A percentile compares a stretch with the other conserved stretches of the same genome.
Evolutionary conservation across 2,113 vertebrate genomes (phyloP).

Genomic region (Macrotis lagotis): DNA sequence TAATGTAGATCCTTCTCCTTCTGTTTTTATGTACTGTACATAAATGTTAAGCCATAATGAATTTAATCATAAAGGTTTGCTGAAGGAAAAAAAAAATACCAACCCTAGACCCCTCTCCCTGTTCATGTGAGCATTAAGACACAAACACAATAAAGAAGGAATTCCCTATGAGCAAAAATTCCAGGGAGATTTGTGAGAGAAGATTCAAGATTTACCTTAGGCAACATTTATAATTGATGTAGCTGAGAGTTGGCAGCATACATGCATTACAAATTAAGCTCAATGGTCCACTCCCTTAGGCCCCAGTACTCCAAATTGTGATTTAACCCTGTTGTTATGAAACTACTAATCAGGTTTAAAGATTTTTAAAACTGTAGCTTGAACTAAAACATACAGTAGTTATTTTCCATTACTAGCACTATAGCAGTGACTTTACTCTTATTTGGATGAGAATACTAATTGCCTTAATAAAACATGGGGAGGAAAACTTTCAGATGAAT

Average conservation of each 20-base stretch:
- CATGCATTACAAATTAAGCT: neutral
- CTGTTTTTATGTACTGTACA: neutral
- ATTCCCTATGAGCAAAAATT: neutral
- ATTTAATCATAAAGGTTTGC: neutral
- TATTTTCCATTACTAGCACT: neutral
- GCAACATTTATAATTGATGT: neutral
- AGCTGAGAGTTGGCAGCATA: neutral
- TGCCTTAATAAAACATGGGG: slow-evolving; percentile 26
- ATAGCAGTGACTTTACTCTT: neutral
- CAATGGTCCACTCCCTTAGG: neutral
- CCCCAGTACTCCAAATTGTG: neutral
- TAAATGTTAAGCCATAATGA: neutral
- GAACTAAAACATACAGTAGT: neutral
- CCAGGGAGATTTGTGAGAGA: neutral
- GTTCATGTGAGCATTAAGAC: neutral
- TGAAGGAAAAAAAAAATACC: neutral
- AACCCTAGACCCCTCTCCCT: neutral
- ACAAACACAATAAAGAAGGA: neutral
- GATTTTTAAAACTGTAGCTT: neutral
- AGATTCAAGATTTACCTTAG: neutral
- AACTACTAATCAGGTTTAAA: neutral
- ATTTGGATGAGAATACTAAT: neutral
- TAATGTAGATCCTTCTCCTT: neutral
- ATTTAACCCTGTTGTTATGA: neutral
- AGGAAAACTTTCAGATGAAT: neutral